phyloP scores from a whole-genome alignment of 2,888 invertebrate genomes.

The Melikaiella ostensackeni region DNA sequence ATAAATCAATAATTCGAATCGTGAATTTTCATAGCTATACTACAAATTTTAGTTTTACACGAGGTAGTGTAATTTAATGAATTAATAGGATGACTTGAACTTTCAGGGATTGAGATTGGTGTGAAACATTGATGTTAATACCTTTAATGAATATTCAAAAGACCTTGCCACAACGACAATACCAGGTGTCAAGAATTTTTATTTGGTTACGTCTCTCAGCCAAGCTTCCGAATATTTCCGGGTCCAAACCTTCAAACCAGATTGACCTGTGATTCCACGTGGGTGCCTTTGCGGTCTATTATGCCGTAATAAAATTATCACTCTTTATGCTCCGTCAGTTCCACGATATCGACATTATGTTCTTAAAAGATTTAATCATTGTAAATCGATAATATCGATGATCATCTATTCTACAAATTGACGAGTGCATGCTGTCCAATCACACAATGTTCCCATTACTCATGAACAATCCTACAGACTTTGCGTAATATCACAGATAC shows the following conservation, averaged over 20 bases:
- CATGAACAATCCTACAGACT: background rate
- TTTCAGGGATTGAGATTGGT: background rate
- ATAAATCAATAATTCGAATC: constrained; percentile 9
- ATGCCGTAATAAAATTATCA: constrained; percentile 9
- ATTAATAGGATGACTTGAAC: background rate
- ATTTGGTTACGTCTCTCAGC: background rate
- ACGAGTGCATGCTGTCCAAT: background rate
- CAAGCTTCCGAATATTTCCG: background rate
- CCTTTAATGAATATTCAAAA: background rate
- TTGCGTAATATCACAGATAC: background rate
- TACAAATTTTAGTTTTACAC: constrained; percentile 6
- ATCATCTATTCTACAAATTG: background rate
- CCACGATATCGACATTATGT: background rate
- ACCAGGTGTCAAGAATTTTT: background rate
- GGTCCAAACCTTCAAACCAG: background rate
- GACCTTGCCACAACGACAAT: background rate
- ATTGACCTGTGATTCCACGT: background rate
- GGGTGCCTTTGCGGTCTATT: constrained; percentile 26
- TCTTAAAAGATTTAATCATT: constrained; percentile 20
- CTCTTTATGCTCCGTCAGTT: constrained; percentile 15
- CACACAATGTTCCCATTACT: background rate
- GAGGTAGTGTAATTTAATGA: background rate
- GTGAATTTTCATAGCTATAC: background rate
- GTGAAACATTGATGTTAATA: background rate
- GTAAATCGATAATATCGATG: constrained; percentile 16